Evolutionary conservation across 2,797 vertebrate species (phyloP).

Genomic region (Coracias cyanogaster): DNA sequence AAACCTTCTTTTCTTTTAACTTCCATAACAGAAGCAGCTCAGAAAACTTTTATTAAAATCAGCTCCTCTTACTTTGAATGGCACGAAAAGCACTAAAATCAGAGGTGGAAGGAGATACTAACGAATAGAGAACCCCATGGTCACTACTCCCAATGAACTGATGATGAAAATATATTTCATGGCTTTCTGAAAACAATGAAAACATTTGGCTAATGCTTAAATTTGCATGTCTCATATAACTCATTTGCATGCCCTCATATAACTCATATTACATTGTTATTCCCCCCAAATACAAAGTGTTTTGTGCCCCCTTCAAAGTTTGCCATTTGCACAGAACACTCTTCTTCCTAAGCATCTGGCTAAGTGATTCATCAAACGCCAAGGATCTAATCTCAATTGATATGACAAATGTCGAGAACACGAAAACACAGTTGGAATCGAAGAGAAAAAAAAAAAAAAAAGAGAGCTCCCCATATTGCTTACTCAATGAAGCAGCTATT

Average conservation of each 20-base stretch:
- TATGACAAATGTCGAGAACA: neutral
- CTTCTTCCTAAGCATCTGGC: neutral
- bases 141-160: neutral
- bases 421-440: neutral
- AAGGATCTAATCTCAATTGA: neutral
- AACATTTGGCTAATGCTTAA: neutral
- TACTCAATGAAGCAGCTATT: conserved; percentile 2
- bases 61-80: neutral
- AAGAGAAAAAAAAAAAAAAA: neutral
- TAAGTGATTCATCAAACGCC: conserved; percentile 30
- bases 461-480: neutral
- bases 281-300: neutral
- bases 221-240: neutral
- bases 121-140: neutral
- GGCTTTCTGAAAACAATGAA: neutral
- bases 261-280: neutral
- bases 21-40: neutral
- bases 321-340: neutral
- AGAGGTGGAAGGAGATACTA: neutral
- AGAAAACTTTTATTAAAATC: neutral
- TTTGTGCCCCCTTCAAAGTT: neutral
- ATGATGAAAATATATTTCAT: neutral
- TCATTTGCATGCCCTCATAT: neutral
- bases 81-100: rapidly evolving
- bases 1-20: neutral